Evolutionary conservation across 2,888 invertebrate genomes (phyloP).

Genomic region (Leptopterna dolabrata): DNA sequence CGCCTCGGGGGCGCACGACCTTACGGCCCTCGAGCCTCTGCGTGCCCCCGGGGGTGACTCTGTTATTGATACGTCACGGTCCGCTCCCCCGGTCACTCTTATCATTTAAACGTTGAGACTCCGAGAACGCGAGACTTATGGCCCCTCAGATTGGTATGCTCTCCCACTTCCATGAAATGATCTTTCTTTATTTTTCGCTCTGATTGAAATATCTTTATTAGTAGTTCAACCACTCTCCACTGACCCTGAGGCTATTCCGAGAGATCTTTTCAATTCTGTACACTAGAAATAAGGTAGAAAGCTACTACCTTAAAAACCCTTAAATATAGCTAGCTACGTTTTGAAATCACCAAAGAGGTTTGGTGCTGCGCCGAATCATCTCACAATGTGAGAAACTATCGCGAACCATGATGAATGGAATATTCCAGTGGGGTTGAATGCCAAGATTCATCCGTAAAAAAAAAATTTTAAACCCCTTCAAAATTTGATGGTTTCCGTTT

Average conservation of each 20-base stretch:
- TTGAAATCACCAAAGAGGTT: too few species aligned
- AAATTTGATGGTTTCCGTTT: too few species aligned
- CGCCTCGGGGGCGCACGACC: constrained; percentile 51
- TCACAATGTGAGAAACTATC: too few species aligned
- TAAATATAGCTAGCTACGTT: too few species aligned
- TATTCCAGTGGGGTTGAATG: too few species aligned
- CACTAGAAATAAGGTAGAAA: too few species aligned
- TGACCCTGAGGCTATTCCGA: constrained; percentile 5
- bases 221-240: constrained; percentile 6
- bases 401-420: too few species aligned
- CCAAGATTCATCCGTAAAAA: too few species aligned
- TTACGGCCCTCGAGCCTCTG: background rate
- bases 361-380: too few species aligned
- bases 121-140: constrained; percentile 40
- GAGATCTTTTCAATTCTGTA: background rate
- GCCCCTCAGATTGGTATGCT: constrained; percentile 46
- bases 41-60: constrained; percentile 46
- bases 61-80: constrained; percentile 54
- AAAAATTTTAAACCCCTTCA: too few species aligned
- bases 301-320: too few species aligned
- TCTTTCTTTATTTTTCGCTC: constrained; percentile 14
- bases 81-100: constrained; percentile 39
- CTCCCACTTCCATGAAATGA: background rate
- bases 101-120: constrained; percentile 29
- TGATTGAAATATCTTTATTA: constrained; percentile 54